A percentile compares a stretch with the other conserved stretches of the same genome.
These are phyloP conservation scores for Anarrhichthys ocellatus DNA, from an alignment of 2,113 vertebrate species.

Conservation along the genomic window DNA sequence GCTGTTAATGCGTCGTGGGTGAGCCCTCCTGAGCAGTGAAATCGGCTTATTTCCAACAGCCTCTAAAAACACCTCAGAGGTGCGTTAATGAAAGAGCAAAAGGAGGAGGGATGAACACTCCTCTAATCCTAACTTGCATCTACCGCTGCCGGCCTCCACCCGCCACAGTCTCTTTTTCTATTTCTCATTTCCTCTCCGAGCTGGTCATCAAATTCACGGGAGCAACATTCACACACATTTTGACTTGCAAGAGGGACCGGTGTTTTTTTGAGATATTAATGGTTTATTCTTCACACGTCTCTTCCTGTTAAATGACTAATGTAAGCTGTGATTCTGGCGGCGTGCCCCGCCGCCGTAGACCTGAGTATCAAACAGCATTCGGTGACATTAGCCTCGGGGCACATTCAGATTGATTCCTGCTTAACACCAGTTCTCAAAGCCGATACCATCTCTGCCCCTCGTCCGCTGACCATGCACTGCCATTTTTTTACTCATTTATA, in stretches of 20 bases:
- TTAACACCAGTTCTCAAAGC: conserved; percentile 8
- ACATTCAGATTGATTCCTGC: conserved; percentile 44
- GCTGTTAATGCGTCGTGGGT: conserved; percentile 67
- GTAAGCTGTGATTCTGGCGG: conserved; percentile 41
- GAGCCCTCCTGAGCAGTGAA: conserved; percentile 67
- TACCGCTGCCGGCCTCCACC: conserved; percentile 19
- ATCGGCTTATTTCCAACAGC: conserved; percentile 76
- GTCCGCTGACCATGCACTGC: conserved; percentile 22
- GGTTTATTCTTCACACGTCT: conserved; percentile 37
- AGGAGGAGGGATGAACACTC: conserved; percentile 64
- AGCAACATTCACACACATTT: conserved; percentile 39
- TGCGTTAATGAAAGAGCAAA: conserved; percentile 69
- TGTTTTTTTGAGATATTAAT: conserved; percentile 20
- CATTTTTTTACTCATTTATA: conserved; percentile 34
- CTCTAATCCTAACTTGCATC: conserved; percentile 76
- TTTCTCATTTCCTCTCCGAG: conserved; percentile 31
- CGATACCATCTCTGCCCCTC: conserved; percentile 29
- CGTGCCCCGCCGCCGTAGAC: conserved; percentile 24
- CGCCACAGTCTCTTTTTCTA: background rate
- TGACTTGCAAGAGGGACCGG: conserved; percentile 3
- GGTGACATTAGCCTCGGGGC: conserved; percentile 46
- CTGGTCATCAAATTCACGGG: conserved; percentile 28
- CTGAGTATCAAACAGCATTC: conserved; percentile 41
- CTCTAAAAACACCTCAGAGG: conserved; percentile 75
- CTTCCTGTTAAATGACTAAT: conserved; percentile 43